A percentile compares a stretch with the other conserved stretches of the same genome.
These are phyloP conservation scores for Battus philenor DNA, from an alignment of 1,140 invertebrate genomes.

Conservation along the genomic window DNA sequence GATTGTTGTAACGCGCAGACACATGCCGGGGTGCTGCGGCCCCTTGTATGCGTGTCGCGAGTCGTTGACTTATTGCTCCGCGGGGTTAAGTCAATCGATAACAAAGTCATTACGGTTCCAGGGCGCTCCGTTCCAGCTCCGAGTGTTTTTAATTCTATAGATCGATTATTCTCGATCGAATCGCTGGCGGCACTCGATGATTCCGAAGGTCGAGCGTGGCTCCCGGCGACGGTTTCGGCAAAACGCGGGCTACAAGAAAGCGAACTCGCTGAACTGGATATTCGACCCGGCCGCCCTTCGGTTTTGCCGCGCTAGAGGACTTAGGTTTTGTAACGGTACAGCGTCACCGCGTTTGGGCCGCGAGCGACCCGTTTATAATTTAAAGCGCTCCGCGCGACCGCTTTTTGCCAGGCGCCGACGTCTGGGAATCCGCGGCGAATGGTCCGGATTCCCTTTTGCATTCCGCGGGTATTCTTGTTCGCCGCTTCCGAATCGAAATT, in stretches of 20 bases:
- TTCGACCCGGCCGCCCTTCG: slow-evolving; percentile 54
- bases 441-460: slow-evolving; percentile 64
- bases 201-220: slow-evolving; percentile 18
- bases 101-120: too few species aligned
- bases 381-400: slow-evolving; percentile 59
- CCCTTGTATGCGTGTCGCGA: too few species aligned
- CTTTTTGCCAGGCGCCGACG: slow-evolving; percentile 66
- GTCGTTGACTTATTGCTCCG: too few species aligned
- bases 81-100: too few species aligned
- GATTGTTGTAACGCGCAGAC: too few species aligned
- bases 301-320: slow-evolving; percentile 30
- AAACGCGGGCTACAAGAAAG: slow-evolving; percentile 47
- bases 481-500: slow-evolving; percentile 54
- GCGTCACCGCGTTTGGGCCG: slow-evolving; percentile 37
- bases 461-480: slow-evolving; percentile 60
- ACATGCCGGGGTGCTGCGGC: too few species aligned
- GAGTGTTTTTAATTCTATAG: background rate
- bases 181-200: slow-evolving; percentile 2
- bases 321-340: slow-evolving; percentile 63
- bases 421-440: slow-evolving; percentile 71
- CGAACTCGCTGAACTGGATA: slow-evolving; percentile 41
- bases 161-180: too few species aligned
- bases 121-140: too few species aligned
- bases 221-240: slow-evolving; percentile 34
- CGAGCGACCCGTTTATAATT: slow-evolving; percentile 50